Evolutionary conservation across 1,140 invertebrate genomes (phyloP), one percentile per base, ranked within the genome.

Genomic region (Rhyacophila brunnea): DNA sequence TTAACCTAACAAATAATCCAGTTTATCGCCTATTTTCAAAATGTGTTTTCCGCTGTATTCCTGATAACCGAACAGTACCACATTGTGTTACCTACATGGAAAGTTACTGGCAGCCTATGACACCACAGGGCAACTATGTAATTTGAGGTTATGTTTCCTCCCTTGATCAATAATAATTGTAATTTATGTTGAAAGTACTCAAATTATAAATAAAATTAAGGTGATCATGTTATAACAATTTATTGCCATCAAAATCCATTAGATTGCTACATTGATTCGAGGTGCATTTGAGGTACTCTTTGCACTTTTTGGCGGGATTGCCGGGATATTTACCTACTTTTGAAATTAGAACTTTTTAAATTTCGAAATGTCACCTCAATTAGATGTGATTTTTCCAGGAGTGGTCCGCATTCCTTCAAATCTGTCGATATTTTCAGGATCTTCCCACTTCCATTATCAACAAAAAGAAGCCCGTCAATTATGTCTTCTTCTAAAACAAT

Each of bases 381-480:
- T 44, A 71, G 70, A 9, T 70, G 67, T 59, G 77, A 73, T 50
- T 69, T 71, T 20, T 80, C 73, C 9, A 75, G 72, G 2, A 78
- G 11, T 49, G 83, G 70, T 46, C 75, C 74, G 51, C 75, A 73
- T 62, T 54, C 73, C 62, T 73, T 70, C 56, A 66, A 53, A 57
- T 66, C 74, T 60, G 52, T 76, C 57, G 69, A 70, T 42, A 79
- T 55, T 53, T 72, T 60, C 62, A 69, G 63, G 48, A 79, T 78
- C 14, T 69, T 56, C 0, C 77, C 77, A 57, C 66, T 28, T 28
- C 23, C 60, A 43, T 67, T 67, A 53, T 73, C 57, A 10, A 78
- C 74, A 9, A 76, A 52, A 20, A 79, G 64, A 6, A 69, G 74
- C 17, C 77, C 76, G 32, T 73, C 68, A 10, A 71, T 54, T 35